Conservation (phyloP, 2,113 vertebrate species). For the Elanoides forficatus region DNA sequence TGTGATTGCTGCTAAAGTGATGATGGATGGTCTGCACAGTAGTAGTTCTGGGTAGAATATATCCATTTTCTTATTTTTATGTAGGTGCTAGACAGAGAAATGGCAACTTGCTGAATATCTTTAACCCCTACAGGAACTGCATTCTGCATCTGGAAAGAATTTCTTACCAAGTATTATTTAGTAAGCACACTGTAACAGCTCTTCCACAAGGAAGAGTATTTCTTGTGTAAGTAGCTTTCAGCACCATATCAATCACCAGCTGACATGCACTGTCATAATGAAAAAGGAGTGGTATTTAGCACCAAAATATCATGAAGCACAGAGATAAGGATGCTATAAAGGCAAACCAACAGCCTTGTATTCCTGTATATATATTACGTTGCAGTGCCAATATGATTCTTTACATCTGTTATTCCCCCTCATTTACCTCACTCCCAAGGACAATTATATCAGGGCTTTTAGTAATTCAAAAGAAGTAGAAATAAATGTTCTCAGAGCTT, state of each 20-base stretch:
- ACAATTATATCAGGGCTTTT: not conserved
- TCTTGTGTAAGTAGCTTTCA: not conserved
- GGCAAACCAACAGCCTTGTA: not conserved
- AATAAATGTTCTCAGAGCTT: not conserved
- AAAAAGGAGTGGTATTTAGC: not conserved
- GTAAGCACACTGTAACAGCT: not conserved
- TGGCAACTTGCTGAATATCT: not conserved
- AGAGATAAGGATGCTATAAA: not conserved
- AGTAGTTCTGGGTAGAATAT: not conserved
- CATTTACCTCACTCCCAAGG: not conserved
- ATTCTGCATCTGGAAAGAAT: not conserved
- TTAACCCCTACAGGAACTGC: not conserved
- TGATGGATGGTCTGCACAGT: not conserved
- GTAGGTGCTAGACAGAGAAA: not conserved
- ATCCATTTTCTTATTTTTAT: not conserved
- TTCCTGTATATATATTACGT: not conserved
- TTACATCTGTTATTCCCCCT: not conserved
- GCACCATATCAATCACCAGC: not conserved
- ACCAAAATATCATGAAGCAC: not conserved
- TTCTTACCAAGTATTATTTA: not conserved
- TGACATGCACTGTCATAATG: not conserved
- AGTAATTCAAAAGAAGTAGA: not conserved
- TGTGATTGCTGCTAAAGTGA: not conserved
- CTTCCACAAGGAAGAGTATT: not conserved
- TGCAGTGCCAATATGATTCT: not conserved